These are phyloP conservation scores for Drosophila colorata DNA, from an alignment of 2,888 invertebrate species.

Conservation along the genomic window DNA sequence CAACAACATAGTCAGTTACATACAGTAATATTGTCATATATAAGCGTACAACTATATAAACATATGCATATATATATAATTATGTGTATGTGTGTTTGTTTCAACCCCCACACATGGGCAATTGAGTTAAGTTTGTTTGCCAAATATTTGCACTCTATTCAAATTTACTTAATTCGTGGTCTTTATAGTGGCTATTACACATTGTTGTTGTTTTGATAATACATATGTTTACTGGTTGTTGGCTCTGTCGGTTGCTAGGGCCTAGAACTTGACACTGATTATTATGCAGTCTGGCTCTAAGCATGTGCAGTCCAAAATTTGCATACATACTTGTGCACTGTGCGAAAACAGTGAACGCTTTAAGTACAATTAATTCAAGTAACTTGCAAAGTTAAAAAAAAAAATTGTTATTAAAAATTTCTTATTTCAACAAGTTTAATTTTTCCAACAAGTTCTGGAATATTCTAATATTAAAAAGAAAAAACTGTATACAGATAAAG, in stretches of 20 bases:
- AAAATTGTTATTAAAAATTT: background rate
- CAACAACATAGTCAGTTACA: slow-evolving; percentile 24
- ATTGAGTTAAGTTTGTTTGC: slow-evolving; percentile 29
- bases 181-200: slow-evolving; percentile 22
- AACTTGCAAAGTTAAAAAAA: background rate
- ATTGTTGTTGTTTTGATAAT: slow-evolving; percentile 12
- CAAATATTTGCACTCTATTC: slow-evolving; percentile 56
- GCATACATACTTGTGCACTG: slow-evolving; percentile 44
- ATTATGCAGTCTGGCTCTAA: slow-evolving; percentile 48
- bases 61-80: slow-evolving; percentile 6
- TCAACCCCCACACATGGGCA: slow-evolving; percentile 26
- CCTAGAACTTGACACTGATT: slow-evolving; percentile 47
- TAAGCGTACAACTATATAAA: too few relatives aligned
- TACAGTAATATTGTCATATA: background rate
- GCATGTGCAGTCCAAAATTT: slow-evolving; percentile 55
- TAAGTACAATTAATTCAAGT: background rate
- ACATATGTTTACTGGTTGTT: slow-evolving; percentile 11
- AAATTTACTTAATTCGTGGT: slow-evolving; percentile 28
- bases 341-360: slow-evolving; percentile 1
- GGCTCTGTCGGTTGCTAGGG: slow-evolving; percentile 48
- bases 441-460: too few relatives aligned
- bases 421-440: too few relatives aligned
- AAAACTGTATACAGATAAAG: too few relatives aligned
- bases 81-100: background rate
- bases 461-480: too few relatives aligned